Percentiles rank a stretch among this genome's conserved stretches.
Evolutionary conservation across 2,113 vertebrate species (phyloP).

Genomic region (Passer domesticus): DNA sequence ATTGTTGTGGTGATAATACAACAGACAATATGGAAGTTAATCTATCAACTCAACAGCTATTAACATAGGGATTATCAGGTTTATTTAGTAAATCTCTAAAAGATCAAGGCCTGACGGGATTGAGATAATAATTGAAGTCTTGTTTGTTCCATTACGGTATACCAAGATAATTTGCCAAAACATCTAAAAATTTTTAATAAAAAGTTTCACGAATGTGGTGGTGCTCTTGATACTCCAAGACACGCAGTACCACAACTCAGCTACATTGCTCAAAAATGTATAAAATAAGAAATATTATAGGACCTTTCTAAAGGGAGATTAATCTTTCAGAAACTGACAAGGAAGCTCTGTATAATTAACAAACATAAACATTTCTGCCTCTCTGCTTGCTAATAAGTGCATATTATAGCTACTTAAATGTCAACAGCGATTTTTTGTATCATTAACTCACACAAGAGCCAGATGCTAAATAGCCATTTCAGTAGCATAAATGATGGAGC

Average conservation of each 20-base stretch:
- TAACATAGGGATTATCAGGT: background rate
- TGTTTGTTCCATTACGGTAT: background rate
- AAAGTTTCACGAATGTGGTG: background rate
- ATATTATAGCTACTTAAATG: background rate
- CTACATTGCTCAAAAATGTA: background rate
- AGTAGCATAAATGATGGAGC: background rate
- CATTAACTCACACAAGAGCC: background rate
- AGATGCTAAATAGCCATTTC: background rate
- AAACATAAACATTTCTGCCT: constrained; percentile 10
- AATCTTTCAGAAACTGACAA: background rate
- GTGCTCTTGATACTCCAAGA: background rate
- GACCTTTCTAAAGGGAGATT: background rate
- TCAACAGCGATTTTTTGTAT: background rate
- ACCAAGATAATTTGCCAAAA: background rate
- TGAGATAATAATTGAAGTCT: background rate
- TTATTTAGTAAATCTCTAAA: background rate
- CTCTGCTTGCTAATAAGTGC: background rate
- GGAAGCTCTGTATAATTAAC: background rate
- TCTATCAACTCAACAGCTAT: background rate
- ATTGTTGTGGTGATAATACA: background rate
- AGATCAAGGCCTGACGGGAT: background rate
- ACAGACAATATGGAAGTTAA: background rate
- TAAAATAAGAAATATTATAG: background rate
- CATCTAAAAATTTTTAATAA: background rate
- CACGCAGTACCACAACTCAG: background rate